Percentiles rank a stretch among this genome's conserved stretches.
Evolutionary conservation across 1,140 invertebrate species (phyloP).

Genomic region (Heliconius melpomene): DNA sequence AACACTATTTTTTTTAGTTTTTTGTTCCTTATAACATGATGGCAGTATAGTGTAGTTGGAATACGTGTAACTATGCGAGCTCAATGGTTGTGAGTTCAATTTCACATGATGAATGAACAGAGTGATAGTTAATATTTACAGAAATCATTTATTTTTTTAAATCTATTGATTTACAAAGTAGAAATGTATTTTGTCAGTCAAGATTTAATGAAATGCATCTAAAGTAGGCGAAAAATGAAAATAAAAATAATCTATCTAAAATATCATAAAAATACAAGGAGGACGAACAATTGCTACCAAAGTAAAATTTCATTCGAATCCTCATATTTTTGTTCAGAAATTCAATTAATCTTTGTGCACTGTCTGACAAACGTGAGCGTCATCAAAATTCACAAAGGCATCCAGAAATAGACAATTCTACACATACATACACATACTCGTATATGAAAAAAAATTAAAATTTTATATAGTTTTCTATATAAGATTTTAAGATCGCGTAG

Average conservation of each 20-base stretch:
- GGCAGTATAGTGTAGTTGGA: too few relatives aligned
- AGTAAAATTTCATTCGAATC: conserved; percentile 5
- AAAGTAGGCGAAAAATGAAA: not conserved
- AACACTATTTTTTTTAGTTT: too few relatives aligned
- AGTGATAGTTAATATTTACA: too few relatives aligned
- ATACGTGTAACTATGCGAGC: too few relatives aligned
- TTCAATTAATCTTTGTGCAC: conserved; percentile 10
- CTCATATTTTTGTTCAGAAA: conserved; percentile 1
- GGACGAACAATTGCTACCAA: not conserved
- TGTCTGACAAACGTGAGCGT: not conserved
- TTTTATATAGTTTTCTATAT: not conserved
- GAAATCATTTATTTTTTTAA: not conserved
- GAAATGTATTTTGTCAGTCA: not conserved
- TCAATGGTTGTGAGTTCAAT: too few relatives aligned
- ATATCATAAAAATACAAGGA: not conserved
- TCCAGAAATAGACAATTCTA: not conserved
- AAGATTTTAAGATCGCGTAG: too few relatives aligned
- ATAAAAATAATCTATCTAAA: not conserved
- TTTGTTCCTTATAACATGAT: too few relatives aligned
- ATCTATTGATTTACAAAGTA: not conserved
- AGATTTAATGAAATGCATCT: not conserved
- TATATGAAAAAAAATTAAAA: not conserved
- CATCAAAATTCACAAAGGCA: conserved; percentile 5
- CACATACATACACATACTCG: too few relatives aligned
- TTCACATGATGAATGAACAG: too few relatives aligned